Evolutionary conservation across 2,113 vertebrate genomes (phyloP).

Genomic region (Dipodomys spectabilis): DNA sequence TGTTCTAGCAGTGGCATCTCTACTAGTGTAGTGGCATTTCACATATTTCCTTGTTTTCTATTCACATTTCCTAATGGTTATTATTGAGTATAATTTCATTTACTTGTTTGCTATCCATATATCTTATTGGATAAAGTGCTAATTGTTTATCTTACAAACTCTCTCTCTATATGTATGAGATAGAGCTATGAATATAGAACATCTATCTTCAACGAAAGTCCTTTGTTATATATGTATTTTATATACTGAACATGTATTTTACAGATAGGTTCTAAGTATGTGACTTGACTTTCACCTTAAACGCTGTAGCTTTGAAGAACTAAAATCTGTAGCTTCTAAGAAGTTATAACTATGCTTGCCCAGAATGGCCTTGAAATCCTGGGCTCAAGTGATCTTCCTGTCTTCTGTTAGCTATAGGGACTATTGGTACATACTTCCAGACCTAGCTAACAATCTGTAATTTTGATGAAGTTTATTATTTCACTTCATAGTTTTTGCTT

Average conservation of each 20-base stretch:
- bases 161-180: too few species aligned
- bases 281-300: constrained; percentile 40
- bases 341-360: not conserved
- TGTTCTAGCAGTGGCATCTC: not conserved
- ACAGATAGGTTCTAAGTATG: constrained; percentile 39
- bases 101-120: not conserved
- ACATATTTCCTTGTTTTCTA: constrained; percentile 11
- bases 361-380: not conserved
- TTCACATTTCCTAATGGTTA: constrained; percentile 1
- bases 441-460: not conserved
- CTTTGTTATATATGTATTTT: constrained; percentile 36
- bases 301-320: not conserved
- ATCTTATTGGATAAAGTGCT: not conserved
- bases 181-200: too few species aligned
- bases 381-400: not conserved
- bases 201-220: not conserved
- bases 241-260: not conserved
- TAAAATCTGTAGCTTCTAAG: not conserved
- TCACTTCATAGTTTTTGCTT: not conserved
- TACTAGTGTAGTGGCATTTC: not conserved
- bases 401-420: not conserved
- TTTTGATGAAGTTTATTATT: constrained; percentile 52
- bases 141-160: too few species aligned
- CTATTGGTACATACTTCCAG: too few species aligned
- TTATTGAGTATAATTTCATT: constrained; percentile 1